Base-by-base conservation (phyloP, 2,888 invertebrate species). In the Mechanitis mazaeus region DNA sequence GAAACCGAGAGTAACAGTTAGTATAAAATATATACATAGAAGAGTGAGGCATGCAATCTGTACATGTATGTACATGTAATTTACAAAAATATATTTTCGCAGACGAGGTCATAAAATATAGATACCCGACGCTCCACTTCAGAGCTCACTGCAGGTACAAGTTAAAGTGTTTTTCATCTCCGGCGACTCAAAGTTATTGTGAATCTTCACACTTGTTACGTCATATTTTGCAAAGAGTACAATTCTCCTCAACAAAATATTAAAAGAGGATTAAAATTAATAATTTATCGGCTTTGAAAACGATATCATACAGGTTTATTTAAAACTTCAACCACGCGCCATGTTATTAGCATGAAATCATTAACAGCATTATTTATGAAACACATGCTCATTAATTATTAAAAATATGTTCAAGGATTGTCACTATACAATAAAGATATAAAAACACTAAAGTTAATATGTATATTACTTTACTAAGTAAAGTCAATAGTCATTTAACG, bases 141-240 rank as follows among this genome's bases (percentile, higher is more conserved):
- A 42, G 42, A 53, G 31, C 53, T 50, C 9, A 50, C 31, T 31
- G 31, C n/a, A 50, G 1, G 6, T 38, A 53, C 53, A 31, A 28
- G 38, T 28, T 28, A 28, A 58, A 42, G 53, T 58, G 58, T 53
- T 58, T 58, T 58, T 57, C 35, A 58, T 58, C 58, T 58, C 58
- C 58, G 58, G 58, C 46, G 50, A 38, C 38, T 28, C 38, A 38
- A 50, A 50, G 50, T 38, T 33, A 50, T 58, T 50, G 50, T 50
- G 50, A 58, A 50, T 58, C 58, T 50, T 58, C 28, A 50, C 42
- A 38, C 50, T 53, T 42, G 28, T 12, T 50, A 53, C 58, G 50
- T 20, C 33, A 50, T 50, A 50, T 50, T 31, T 7, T 31, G 9
- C 31, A 50, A 50, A 31, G 28, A 50, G 6, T 50, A 50, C 31